Base-by-base conservation (phyloP, 2,113 vertebrate species). In the Nannospalax galili region DNA sequence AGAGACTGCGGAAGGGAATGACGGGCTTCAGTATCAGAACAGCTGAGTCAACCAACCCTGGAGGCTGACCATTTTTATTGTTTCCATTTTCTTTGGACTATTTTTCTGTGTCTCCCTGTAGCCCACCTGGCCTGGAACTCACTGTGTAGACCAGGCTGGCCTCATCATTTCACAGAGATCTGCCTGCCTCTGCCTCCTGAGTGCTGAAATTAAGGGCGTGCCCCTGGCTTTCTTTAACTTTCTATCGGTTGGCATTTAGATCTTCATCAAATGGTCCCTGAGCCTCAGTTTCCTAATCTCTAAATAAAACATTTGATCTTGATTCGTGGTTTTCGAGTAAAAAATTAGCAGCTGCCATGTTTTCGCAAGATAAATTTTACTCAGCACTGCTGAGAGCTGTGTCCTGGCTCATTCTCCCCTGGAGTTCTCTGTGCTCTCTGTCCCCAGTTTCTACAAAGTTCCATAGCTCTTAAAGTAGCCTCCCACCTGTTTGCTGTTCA, bases 291-390 rank as follows among this genome's bases (percentile, higher is more conserved):
- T 56, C 22, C 20, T 60, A 62, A 37, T 75, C 58, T 84, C 52
- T 52, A 89, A 89, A 74, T 73, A 81, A 93, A 91, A 42, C 19
- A 35, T 45, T 84, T 92, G 32, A 67, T 85, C 37, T 24, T 75
- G 20, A 84, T 94, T 75, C 19, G 52, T 80, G 3, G 24, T 35
- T 93, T 94, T 81, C 70, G 90, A 62, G 16, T 78, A 32, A 65
- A 81, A 74, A 82, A 56, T 16, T 82, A 28, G 93, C 88, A 74
- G 24, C 60, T 56, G 58, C 28, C 80, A 70, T 37, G 72, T 91
- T 65, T 58, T 85, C 81, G 22, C 30, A 77, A 92, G 90, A 7
- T 65, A 67, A 92, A 93, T 90, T 42, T 78, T 86, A 86, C 32
- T 69, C 35, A 64, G 78, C 75, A 72, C 30, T 14, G 0, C 6